These are phyloP conservation scores for Pristionchus maxplancki DNA, from an alignment of 2,888 invertebrate species.

Conservation along the genomic window DNA sequence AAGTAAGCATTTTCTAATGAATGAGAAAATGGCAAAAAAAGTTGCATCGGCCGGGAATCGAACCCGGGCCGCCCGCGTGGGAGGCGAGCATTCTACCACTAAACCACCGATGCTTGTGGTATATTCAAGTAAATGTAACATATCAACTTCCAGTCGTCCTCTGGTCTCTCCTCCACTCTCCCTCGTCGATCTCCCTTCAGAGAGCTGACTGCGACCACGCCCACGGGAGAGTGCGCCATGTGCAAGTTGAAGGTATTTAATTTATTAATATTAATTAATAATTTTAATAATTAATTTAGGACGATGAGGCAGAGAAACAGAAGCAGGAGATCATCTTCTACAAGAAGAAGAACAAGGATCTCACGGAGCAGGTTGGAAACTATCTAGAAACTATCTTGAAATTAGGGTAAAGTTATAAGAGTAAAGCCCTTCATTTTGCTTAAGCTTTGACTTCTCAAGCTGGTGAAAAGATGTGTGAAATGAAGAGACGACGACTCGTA, in stretches of 20 bases:
- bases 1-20: slow-evolving; percentile 51
- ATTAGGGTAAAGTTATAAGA: no score
- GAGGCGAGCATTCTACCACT: slow-evolving; percentile 77
- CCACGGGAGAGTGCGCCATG: slow-evolving; percentile 57
- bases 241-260: slow-evolving; percentile 59
- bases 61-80: slow-evolving; percentile 76
- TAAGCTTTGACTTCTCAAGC: no score
- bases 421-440: no score
- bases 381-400: no score
- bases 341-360: slow-evolving; percentile 76
- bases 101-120: slow-evolving; percentile 72
- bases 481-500: no score
- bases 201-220: slow-evolving; percentile 2
- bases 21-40: not conserved
- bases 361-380: slow-evolving; percentile 72
- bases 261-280: not conserved
- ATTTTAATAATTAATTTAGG: not conserved
- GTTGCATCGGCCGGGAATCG: slow-evolving; percentile 75
- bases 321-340: slow-evolving; percentile 68
- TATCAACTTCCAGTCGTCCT: not conserved
- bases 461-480: no score
- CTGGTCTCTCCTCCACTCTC: slow-evolving; percentile 32
- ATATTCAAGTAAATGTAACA: no score
- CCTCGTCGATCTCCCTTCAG: slow-evolving; percentile 49
- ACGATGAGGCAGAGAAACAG: slow-evolving; percentile 58